Conservation (phyloP, 1,140 invertebrate species). For the Phenacoccus solenopsis region DNA sequence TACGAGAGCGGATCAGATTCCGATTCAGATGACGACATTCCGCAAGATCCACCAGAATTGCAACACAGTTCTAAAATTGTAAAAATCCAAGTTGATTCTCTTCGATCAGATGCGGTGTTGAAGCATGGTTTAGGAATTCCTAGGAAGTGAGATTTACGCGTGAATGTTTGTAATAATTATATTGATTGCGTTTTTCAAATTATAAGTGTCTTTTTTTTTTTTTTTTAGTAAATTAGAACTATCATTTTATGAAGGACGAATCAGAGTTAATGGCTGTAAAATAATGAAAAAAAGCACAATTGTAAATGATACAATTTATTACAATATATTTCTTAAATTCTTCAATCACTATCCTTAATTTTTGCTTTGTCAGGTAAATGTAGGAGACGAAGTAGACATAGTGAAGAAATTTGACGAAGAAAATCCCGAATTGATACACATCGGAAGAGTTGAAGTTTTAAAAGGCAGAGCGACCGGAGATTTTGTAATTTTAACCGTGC, state of each 20-base stretch:
- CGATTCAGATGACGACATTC: neutral
- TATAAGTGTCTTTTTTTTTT: slow-evolving; percentile 21
- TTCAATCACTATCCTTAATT: neutral
- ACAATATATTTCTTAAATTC: neutral
- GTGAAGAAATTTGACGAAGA: slow-evolving; percentile 41
- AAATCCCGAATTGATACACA: slow-evolving; percentile 45
- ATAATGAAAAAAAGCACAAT: slow-evolving; percentile 46
- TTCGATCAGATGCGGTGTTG: slow-evolving; percentile 48
- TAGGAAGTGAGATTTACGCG: slow-evolving; percentile 38
- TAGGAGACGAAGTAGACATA: slow-evolving; percentile 52
- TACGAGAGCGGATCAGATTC: slow-evolving; percentile 5
- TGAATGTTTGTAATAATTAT: neutral
- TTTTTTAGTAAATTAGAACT: slow-evolving; percentile 46
- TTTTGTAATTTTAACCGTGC: slow-evolving; percentile 24
- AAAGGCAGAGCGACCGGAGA: slow-evolving; percentile 29
- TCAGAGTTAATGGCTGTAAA: slow-evolving; percentile 51
- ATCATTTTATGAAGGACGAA: slow-evolving; percentile 50
- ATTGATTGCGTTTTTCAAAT: neutral
- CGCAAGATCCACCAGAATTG: neutral
- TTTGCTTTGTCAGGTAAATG: slow-evolving; percentile 33
- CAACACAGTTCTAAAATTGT: slow-evolving; percentile 37
- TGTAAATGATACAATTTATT: slow-evolving; percentile 33
- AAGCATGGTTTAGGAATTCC: slow-evolving; percentile 51
- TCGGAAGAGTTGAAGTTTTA: slow-evolving; percentile 45
- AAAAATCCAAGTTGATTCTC: slow-evolving; percentile 43